Evolutionary conservation across 2,888 invertebrate species (phyloP), one percentile per base, ranked within the genome.

Genomic region (Camponotus fellah): DNA sequence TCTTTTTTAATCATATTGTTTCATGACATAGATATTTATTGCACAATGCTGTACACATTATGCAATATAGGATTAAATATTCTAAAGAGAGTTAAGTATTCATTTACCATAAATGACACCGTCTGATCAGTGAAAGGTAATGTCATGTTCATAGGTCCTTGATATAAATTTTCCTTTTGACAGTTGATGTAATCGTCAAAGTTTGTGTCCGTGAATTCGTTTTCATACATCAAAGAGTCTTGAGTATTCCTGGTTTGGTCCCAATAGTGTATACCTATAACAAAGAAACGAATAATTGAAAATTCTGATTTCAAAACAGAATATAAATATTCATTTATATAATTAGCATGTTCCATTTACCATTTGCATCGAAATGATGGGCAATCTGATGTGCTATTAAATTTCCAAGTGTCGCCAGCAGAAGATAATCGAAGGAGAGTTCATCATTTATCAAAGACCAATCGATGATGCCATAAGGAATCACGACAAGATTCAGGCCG

Each of bases 401-500:
- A 83, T 85, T 91, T n/a, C 93, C 93, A 65, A 93, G 87, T 5
- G 87, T 92, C 12, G 92, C 92, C n/a, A 91, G 58, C 62, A 53
- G 83, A 46, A 91, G 72, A 80, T 92, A 91, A 81, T 90, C 81
- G 12, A 91, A 88, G 21, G 65, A 65, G 3, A 62, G 32, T 68
- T 84, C 80, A 2, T 85, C 26, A 17, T 84, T 86, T 66, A 85
- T 64, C 21, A 66, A 86, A 21, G 89, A 66, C 90, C 90, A 90
- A 77, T 93, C 92, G 37, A 92, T 84, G 14, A 89, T 91, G 49
- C 92, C 93, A 26, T 90, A 91, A 12, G 93, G 93, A 85, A 93
- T 85, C 40, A 91, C 84, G 58, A 93, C 86, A 2, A 89, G 86
- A 75, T 92, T 90, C 49, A 91, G 75, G 56, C 82, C 81, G 53